Percentiles rank a stretch among this genome's conserved stretches.
Evolutionary conservation across 2,797 vertebrate genomes (phyloP).

Genomic region (Mionectes olivaceus): DNA sequence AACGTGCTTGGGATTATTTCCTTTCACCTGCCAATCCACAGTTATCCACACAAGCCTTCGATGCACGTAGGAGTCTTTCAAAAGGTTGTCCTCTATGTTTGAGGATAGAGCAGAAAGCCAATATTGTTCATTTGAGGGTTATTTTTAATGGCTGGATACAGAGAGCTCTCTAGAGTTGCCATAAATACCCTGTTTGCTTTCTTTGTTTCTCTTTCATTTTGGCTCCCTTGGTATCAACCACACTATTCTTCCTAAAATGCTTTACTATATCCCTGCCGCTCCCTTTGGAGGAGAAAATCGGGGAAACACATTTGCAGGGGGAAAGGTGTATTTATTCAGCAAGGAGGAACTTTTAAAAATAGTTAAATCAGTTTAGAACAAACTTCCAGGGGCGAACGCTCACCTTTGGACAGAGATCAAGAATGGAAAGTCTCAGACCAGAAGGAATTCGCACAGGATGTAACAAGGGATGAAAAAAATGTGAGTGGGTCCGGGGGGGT

Average conservation of each 20-base stretch:
- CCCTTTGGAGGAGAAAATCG: slow-evolving; percentile 2
- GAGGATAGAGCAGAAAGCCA: slow-evolving; percentile 40
- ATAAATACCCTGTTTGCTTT: slow-evolving; percentile 68
- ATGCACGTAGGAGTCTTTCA: not conserved
- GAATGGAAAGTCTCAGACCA: slow-evolving; percentile 70
- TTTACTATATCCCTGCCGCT: slow-evolving; percentile 14
- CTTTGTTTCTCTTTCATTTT: slow-evolving; percentile 59
- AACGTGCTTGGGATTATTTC: not conserved
- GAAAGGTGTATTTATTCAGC: slow-evolving; percentile 47
- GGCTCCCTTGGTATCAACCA: slow-evolving; percentile 44
- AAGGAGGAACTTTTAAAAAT: slow-evolving; percentile 49
- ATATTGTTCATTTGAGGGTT: slow-evolving; percentile 38
- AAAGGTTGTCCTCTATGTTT: not conserved
- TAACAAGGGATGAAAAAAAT: slow-evolving; percentile 12
- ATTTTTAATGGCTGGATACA: slow-evolving; percentile 41
- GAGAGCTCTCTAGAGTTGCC: slow-evolving; percentile 28
- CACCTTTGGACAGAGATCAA: slow-evolving; percentile 52
- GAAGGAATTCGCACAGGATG: slow-evolving; percentile 53
- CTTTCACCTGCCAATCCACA: slow-evolving; percentile 38
- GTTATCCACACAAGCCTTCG: not conserved
- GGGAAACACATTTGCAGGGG: slow-evolving; percentile 5
- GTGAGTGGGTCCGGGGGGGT: not conserved
- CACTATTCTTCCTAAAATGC: slow-evolving; percentile 1
- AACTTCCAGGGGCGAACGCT: not conserved
- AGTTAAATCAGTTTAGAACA: slow-evolving; percentile 55